Base-by-base conservation (phyloP, 2,888 invertebrate species). In the Cephonodes hylas region DNA sequence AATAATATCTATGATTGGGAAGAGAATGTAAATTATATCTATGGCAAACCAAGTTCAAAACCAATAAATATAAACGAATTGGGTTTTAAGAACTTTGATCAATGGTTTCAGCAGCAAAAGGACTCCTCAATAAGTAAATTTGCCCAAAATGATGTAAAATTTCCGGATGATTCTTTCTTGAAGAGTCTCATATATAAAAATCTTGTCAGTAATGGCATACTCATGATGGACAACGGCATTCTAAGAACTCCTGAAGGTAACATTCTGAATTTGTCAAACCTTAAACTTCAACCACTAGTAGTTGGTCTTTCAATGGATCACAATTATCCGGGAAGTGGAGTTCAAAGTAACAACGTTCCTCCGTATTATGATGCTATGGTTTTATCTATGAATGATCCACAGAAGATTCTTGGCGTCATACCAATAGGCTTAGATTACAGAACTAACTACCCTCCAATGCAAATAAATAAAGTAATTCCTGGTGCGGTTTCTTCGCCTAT, bases 331-430 rank as follows among this genome's bases (percentile, higher is more conserved):
- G 20, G 3, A 15, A 3, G 42, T n/a, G 18, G 42, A 20, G 6
- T 25, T 48, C 48, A 58, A 3, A 0, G 48, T 27, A 7, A 6
- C 20, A 5, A 27, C 70, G 5, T 53, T 64, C 31, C 72, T 7
- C 76, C 79, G 0, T 83, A 79, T 61, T 66, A 84, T 27, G 76
- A 86, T 73, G 80, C 79, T 5, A 63, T 87, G 63, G 68, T 88
- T 2, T 66, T 88, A 1, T 76, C 80, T 6, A 64, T 78, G 13
- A 62, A 69, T 2, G 56, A 77, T 46, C 86, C 88, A 3, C 74
- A 77, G 8, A 81, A 72, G 62, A 68, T 86, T 61, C 68, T 89
- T 45, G 87, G 84, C 0, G 72, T 87, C 10, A 78, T 88, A 64
- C 85, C 86, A 0, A 61, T 87, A 20, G 79, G 78, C 3, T 79